Evolutionary conservation across 2,797 vertebrate genomes (phyloP).

Genomic region (Mormyrops boulengeri): DNA sequence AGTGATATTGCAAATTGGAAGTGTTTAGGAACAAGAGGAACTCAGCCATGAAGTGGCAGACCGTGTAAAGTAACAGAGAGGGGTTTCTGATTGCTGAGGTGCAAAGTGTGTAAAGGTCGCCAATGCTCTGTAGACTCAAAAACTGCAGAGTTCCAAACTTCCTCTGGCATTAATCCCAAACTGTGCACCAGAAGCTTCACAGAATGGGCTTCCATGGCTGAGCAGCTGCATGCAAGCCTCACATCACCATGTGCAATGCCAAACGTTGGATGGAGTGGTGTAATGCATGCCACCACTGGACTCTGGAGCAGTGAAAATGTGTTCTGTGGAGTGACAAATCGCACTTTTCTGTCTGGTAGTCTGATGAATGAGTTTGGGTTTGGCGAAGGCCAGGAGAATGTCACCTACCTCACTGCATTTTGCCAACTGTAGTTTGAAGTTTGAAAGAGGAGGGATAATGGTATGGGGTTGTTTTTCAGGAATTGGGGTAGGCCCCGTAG

Average conservation of each 20-base stretch:
- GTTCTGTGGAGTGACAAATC: neutral
- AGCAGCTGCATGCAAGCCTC: neutral
- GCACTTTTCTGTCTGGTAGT: neutral
- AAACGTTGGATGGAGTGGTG: neutral
- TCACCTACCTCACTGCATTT: neutral
- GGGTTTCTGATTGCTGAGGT: neutral
- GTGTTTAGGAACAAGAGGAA: neutral
- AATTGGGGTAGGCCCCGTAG: neutral
- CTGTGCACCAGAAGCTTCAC: neutral
- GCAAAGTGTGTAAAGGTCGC: neutral
- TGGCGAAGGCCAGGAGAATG: neutral
- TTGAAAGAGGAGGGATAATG: neutral
- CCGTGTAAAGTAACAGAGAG: neutral
- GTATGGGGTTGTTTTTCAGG: neutral
- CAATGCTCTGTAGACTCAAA: neutral
- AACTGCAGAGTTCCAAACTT: neutral
- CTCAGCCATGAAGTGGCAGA: neutral
- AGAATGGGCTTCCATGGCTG: neutral
- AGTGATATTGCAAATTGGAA: neutral
- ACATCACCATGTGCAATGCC: neutral
- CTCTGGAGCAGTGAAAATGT: neutral
- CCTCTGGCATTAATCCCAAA: neutral
- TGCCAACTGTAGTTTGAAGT: neutral
- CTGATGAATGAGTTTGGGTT: neutral
- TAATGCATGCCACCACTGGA: neutral